A percentile compares a stretch with the other conserved stretches of the same genome.
Evolutionary conservation across 2,888 invertebrate genomes (phyloP).

Genomic region (Cryptocheilus praepositus): DNA sequence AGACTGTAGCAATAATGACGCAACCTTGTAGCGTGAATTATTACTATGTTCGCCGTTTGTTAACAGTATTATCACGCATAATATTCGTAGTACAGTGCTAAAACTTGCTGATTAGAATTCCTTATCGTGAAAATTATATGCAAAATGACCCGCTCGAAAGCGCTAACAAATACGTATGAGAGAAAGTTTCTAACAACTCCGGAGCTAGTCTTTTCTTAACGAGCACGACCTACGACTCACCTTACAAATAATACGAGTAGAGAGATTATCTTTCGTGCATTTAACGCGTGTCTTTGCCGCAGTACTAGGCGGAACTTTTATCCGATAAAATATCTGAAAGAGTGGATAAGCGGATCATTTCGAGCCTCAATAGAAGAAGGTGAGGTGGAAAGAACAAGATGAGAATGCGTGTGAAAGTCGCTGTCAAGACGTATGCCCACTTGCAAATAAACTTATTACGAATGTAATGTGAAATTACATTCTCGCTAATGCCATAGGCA

Average conservation of each 20-base stretch:
- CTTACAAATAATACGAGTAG: neutral
- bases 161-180: too few species aligned
- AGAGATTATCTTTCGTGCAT: neutral
- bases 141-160: too few species aligned
- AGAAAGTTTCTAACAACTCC: too few species aligned
- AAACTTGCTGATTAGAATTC: too few species aligned
- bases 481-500: neutral
- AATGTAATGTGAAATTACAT: neutral
- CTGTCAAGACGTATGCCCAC: neutral
- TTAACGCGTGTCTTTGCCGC: neutral
- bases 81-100: too few species aligned
- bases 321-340: slow-evolving; percentile 58
- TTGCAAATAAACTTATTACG: slow-evolving; percentile 6
- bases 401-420: neutral
- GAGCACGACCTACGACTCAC: neutral
- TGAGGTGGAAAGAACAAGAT: slow-evolving; percentile 15
- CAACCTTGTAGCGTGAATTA: too few species aligned
- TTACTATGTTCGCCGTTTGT: too few species aligned
- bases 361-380: slow-evolving; percentile 51
- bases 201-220: neutral
- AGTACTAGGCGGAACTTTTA: slow-evolving; percentile 62
- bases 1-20: too few species aligned
- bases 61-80: too few species aligned
- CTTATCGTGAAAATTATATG: too few species aligned
- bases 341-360: slow-evolving; percentile 68